Conservation (phyloP, 1,140 invertebrate species). For the Pristionchus pacificus region DNA sequence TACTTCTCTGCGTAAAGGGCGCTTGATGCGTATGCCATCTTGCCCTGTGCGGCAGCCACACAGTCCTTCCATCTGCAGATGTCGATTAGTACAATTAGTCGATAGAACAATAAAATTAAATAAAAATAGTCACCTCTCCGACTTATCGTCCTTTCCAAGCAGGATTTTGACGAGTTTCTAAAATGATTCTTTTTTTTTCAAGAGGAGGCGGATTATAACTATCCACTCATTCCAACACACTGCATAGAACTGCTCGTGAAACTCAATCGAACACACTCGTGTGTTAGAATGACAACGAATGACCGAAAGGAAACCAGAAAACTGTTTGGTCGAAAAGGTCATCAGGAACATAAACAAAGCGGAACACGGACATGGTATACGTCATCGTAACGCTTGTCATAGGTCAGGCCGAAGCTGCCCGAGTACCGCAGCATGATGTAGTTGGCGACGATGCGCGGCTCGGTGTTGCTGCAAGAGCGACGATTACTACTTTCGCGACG, state of each 20-base stretch:
- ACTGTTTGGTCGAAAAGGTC: too few species aligned
- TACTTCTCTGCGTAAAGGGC: slow-evolving; percentile 61
- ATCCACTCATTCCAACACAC: not conserved
- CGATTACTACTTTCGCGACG: too few species aligned
- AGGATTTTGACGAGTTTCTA: slow-evolving; percentile 33
- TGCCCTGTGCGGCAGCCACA: slow-evolving; percentile 46
- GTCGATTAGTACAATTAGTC: too few species aligned
- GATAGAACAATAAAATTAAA: too few species aligned
- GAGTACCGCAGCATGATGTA: slow-evolving; percentile 34
- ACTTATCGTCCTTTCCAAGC: slow-evolving; percentile 56
- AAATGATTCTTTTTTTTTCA: slow-evolving; percentile 3
- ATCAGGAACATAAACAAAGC: too few species aligned
- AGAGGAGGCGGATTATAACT: not conserved
- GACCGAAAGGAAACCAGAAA: too few species aligned
- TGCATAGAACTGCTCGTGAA: too few species aligned
- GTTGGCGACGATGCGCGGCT: slow-evolving; percentile 34
- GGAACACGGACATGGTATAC: slow-evolving; percentile 34
- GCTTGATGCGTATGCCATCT: slow-evolving; percentile 61
- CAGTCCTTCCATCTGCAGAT: slow-evolving; percentile 51
- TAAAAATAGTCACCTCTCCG: not conserved
- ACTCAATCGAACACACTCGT: too few species aligned
- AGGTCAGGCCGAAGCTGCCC: slow-evolving; percentile 16
- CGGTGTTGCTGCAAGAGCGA: slow-evolving; percentile 14
- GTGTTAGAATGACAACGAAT: too few species aligned
- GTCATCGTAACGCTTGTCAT: slow-evolving; percentile 34